Evolutionary conservation across 2,888 invertebrate species (phyloP).

Genomic region (Clepsis dumicolana): DNA sequence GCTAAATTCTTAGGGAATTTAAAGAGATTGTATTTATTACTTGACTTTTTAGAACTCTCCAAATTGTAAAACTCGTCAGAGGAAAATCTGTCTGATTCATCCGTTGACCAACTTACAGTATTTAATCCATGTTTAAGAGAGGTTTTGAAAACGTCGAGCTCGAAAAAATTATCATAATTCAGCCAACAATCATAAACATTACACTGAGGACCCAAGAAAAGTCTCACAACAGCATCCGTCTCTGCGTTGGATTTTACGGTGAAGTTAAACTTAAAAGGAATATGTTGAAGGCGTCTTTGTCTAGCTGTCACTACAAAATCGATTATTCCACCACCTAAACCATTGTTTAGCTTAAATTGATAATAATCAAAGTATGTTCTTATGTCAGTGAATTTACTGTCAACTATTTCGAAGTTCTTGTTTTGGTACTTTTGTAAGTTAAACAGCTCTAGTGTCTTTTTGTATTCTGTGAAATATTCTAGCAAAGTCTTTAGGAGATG

Average conservation of each 20-base stretch:
- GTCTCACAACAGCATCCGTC: constrained; percentile 61
- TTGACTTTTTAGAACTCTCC: constrained; percentile 50
- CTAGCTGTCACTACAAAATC: constrained; percentile 58
- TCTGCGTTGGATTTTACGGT: constrained; percentile 60
- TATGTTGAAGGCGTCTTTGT: constrained; percentile 70
- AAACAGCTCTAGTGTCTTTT: constrained; percentile 61
- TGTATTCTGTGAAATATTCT: constrained; percentile 69
- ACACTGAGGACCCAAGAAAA: constrained; percentile 76
- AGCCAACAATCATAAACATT: constrained; percentile 61
- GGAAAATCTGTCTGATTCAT: constrained; percentile 60
- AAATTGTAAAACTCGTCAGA: constrained; percentile 64
- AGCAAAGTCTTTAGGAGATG: constrained; percentile 63
- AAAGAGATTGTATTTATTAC: constrained; percentile 64
- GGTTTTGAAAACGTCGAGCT: constrained; percentile 65
- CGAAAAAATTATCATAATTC: constrained; percentile 65
- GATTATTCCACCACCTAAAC: constrained; percentile 52
- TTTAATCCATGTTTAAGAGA: constrained; percentile 65
- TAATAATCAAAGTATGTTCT: constrained; percentile 71
- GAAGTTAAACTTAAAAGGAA: constrained; percentile 66
- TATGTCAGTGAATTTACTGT: constrained; percentile 60
- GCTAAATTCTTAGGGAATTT: constrained; percentile 73
- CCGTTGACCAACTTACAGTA: constrained; percentile 65
- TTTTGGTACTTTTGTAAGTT: constrained; percentile 64
- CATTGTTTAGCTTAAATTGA: constrained; percentile 64
- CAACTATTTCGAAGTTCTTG: constrained; percentile 61